These are phyloP conservation scores for Trochalopteron elliotii DNA, from an alignment of 2,113 vertebrate genomes.

Conservation along the genomic window DNA sequence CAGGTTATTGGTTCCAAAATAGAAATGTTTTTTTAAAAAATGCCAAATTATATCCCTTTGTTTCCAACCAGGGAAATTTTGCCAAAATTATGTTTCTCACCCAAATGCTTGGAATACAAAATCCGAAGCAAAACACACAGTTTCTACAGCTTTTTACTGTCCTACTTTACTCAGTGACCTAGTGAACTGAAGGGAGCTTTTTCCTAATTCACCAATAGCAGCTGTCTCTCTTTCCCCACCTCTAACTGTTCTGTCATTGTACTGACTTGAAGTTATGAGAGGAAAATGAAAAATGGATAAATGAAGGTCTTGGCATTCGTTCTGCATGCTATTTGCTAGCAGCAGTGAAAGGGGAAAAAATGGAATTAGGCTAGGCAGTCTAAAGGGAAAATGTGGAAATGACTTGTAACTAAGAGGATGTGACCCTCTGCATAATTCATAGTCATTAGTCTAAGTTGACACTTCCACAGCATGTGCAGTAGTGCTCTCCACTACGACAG, in stretches of 20 bases:
- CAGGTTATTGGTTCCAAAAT: not conserved
- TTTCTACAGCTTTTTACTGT: not conserved
- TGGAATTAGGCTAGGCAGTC: conserved; percentile 50
- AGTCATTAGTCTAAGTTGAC: conserved; percentile 83
- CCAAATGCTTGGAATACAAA: not conserved
- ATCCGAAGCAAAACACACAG: not conserved
- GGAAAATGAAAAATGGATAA: conserved; percentile 69
- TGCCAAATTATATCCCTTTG: not conserved
- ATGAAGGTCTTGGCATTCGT: conserved; percentile 64
- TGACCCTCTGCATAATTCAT: conserved; percentile 83
- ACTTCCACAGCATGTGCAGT: conserved; percentile 69
- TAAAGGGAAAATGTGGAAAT: conserved; percentile 74
- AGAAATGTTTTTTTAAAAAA: not conserved
- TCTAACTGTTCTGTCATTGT: conserved; percentile 7
- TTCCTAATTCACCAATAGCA: not conserved
- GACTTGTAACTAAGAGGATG: conserved; percentile 80
- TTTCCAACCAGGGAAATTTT: not conserved
- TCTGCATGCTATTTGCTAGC: conserved; percentile 65
- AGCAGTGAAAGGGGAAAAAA: conserved; percentile 34
- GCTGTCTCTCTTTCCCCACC: not conserved
- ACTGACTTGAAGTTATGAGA: conserved; percentile 16
- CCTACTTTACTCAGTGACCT: not conserved
- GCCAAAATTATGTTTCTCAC: not conserved
- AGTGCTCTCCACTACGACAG: conserved; percentile 33
- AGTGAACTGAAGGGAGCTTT: not conserved